These are phyloP conservation scores for Tragelaphus scriptus DNA, from an alignment of 2,113 vertebrate species.

Conservation along the genomic window DNA sequence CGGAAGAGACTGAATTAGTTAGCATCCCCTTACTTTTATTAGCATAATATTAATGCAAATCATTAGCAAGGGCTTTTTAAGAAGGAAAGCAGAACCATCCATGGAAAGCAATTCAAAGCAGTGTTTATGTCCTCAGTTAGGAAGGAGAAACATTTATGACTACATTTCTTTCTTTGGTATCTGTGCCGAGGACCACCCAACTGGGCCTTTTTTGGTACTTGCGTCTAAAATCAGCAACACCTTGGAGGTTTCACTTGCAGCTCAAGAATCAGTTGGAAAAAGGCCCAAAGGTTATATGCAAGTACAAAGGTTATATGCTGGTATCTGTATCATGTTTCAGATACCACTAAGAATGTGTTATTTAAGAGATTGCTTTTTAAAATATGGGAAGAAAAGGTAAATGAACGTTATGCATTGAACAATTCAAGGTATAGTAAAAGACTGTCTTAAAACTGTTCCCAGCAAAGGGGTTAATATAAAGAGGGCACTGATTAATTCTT, in stretches of 20 bases:
- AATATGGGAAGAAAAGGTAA: background rate
- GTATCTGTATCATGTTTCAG: background rate
- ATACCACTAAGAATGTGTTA: background rate
- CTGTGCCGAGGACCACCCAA: constrained; percentile 1
- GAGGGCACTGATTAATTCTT: constrained; percentile 29
- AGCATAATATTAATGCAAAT: constrained; percentile 74
- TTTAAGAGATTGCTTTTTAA: background rate
- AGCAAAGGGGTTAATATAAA: background rate
- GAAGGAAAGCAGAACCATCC: constrained; percentile 29
- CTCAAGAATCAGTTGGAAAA: background rate
- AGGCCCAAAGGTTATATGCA: background rate
- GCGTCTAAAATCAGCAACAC: constrained; percentile 5
- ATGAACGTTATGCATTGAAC: background rate
- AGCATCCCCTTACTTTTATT: constrained; percentile 70
- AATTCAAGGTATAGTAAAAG: background rate
- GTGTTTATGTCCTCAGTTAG: constrained; percentile 7
- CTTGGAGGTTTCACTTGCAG: background rate
- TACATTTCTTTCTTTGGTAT: constrained; percentile 32
- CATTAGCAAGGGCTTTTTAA: constrained; percentile 43
- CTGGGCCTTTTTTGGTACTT: background rate
- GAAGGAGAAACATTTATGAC: constrained; percentile 32
- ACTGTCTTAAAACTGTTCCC: background rate
- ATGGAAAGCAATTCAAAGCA: constrained; percentile 50
- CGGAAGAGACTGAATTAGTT: constrained; percentile 64
- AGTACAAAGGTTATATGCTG: background rate